Evolutionary conservation across 2,888 invertebrate genomes (phyloP), one percentile per base, ranked within the genome.

Genomic region (Drosophila eohydei): DNA sequence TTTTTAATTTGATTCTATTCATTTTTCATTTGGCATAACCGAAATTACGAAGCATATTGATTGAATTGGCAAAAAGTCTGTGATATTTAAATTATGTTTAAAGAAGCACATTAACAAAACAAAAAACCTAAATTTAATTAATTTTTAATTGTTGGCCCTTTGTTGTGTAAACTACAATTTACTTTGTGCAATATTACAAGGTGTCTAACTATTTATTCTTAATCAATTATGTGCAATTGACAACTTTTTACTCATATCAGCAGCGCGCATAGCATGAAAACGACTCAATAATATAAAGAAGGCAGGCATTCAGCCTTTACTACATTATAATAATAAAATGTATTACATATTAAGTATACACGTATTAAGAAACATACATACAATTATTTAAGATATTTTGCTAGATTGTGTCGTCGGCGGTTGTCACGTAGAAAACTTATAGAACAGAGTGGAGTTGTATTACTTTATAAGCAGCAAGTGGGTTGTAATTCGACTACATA

Each of bases 41-140:
- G 79, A 84, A 84, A 90, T 90, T 90, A 73, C 56, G 71, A 88
- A 64, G 54, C 59, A 74, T 81, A 85, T 84, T 79, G 80, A 88
- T 85, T 88, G 75, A 87, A 88, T 88, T 88, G 88, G 88, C 90
- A 90, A 90, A 89, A 89, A 79, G 84, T 83, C 88, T 88, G 88
- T 88, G 88, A 88, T 88, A 88, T 88, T 88, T 88, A 80, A 81
- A 90, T 90, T 88, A 81, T 86, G 78, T 90, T 87, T 70, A 71
- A 77, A 82, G 55, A 62, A 74, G 60, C 81, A 61, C 68, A 70
- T 62, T 54, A 62, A 63, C 43, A 34, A 61, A 76, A 48, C 38
- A 55, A 57, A 65, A 58, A 60, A 71, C 40, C 65, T 48, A 89
- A 83, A 83, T 78, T 80, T 30, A 75, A 74, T 64, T 78, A 46